Percentiles rank a stretch among this genome's conserved stretches.
Evolutionary conservation across 2,888 invertebrate species (phyloP).

Genomic region (Lasioglossum calceatum): DNA sequence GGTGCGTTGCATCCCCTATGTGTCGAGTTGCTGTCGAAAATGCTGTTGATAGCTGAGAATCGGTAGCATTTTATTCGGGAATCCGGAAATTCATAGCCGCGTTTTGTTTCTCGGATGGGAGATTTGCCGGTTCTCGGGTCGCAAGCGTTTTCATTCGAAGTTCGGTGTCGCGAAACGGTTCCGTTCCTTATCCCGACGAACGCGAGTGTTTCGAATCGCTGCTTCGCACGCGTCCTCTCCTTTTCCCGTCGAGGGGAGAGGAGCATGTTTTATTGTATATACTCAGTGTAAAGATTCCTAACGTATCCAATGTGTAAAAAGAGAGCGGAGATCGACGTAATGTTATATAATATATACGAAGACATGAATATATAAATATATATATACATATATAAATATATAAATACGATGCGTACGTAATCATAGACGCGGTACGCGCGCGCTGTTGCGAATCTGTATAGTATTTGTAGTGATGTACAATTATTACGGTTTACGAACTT

Average conservation of each 20-base stretch:
- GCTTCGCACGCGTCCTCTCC: not conserved
- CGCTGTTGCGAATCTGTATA: conserved; percentile 79
- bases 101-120: not conserved
- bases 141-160: not conserved
- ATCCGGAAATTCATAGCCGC: no score
- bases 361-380: conserved; percentile 54
- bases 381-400: conserved; percentile 46
- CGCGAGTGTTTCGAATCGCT: not conserved
- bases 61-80: no score
- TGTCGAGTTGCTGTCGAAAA: not conserved
- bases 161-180: conserved; percentile 1
- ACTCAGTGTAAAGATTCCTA: conserved; percentile 75
- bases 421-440: conserved; percentile 22
- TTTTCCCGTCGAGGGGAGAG: not conserved
- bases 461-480: conserved; percentile 80
- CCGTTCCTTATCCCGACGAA: conserved; percentile 1
- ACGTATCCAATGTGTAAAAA: conserved; percentile 48
- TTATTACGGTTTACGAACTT: conserved; percentile 73
- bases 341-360: conserved; percentile 50
- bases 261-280: conserved; percentile 40
- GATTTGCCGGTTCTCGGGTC: not conserved
- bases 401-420: not conserved
- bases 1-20: not conserved
- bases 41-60: no score
- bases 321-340: conserved; percentile 37